Base-by-base conservation (phyloP, 2,888 invertebrate genomes). In the Coelinius sp. region DNA sequence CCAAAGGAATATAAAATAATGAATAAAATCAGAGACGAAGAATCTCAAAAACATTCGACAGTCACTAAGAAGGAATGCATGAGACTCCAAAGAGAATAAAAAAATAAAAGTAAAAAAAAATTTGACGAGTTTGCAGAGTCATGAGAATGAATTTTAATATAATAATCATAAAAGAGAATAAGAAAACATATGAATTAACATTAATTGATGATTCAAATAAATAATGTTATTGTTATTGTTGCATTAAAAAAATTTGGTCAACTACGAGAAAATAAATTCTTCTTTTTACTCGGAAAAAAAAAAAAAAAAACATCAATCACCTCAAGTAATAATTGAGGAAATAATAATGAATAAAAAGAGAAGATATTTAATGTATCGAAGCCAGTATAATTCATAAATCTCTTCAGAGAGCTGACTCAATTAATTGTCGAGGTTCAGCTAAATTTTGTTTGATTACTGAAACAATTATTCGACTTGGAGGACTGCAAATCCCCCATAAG, bases 51-150 rank as follows among this genome's bases (percentile, higher is more conserved):
- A 24, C 10, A 22, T 1, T 24, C 10, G 74, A 82, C 84, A 85
- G 84, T 84, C 84, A 85, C 85, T 75, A 71, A 79, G 77, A 78
- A 81, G 85, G 83, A 85, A 85, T 85, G 84, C 83, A 79, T 82
- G 79, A 62, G 41, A 31, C 17, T 63, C 31, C 31, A 31, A 31
- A 59, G 44, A 67, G 25, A 35, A 10, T 52, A 52, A 24, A 25
- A 52, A 66, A 25, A 52, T 49, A 59, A 44, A 25, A 62, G 49
- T 14, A 6, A 41, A 59, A 70, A 63, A 14, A 53, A 52, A 52
- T 25, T 64, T 14, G 59, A 52, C 62, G 62, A 59, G 56, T 41
- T 24, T 3, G 7, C 2, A 7, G 8, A 35, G 25, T 53, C 53
- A 53, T 22, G 24, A 53, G 35, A 35, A 10, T 53, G n/a, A 62